Evolutionary conservation across 2,797 vertebrate genomes (phyloP), one percentile per base, ranked within the genome.

Genomic region (Paramormyrops hopkinsi): DNA sequence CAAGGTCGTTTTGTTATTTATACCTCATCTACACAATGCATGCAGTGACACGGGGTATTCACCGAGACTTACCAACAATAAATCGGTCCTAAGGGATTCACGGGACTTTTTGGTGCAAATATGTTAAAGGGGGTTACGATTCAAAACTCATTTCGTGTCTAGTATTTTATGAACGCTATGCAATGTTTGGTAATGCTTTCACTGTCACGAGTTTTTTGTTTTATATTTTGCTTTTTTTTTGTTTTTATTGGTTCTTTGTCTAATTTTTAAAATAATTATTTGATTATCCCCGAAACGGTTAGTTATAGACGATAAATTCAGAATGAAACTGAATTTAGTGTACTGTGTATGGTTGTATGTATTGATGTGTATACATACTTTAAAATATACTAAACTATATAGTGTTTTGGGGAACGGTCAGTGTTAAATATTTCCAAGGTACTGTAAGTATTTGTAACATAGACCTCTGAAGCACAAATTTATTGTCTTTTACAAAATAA

Each of bases 351-450:
- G 22, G 93, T 91, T 94, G 94, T 94, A 93, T 94, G 92, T 93
- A 94, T 94, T 91, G 92, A 92, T 94, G 94, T 96, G 94, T 94
- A 89, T 92, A 93, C 94, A 92, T 95, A 94, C 44, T 83, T 91
- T 94, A 94, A 93, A 95, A 95, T 94, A 94, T 94, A 92, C 95
- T 94, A 19, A 79, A 79, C 14, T 79, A 95, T 92, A 93, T 93
- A 93, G 95, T 94, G 90, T 90, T 88, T 83, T 92, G 87, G 88
- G 90, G 92, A 91, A 88, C 91, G 83, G 89, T 92, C 89, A 91
- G 69, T 91, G 91, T 88, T 89, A 69, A 76, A 76, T 90, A 89
- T 87, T 88, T 50, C 46, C 69, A 91, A 44, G 87, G 53, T 90
- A 92, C 92, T 88, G 0, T 82, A 19, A 76, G 90, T 90, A 91